A percentile compares a stretch with the other conserved stretches of the same genome.
phyloP scores from a whole-genome alignment of 2,888 invertebrate genomes.

The Netelia melanura region DNA sequence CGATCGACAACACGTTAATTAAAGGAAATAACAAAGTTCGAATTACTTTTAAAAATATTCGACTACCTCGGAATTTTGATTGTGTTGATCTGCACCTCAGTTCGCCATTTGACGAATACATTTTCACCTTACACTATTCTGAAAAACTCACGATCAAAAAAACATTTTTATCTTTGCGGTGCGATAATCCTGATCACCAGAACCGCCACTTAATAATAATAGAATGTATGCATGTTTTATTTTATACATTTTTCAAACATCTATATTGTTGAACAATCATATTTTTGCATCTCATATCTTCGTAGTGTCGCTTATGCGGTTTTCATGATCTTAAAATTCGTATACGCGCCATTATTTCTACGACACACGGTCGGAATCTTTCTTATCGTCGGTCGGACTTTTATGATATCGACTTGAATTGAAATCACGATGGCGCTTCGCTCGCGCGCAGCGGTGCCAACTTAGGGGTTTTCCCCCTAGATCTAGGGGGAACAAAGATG shows the following conservation, averaged over 20 bases:
- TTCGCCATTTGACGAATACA: no score
- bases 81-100: neutral
- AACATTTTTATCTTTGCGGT: no score
- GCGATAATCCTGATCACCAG: no score
- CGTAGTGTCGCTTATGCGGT: neutral
- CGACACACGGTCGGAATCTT: neutral
- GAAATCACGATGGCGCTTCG: conserved; percentile 41
- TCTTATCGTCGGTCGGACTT: no score
- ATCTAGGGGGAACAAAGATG: no score
- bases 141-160: no score
- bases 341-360: neutral
- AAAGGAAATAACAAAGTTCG: neutral
- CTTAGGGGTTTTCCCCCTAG: no score
- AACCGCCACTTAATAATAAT: no score
- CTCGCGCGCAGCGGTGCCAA: neutral
- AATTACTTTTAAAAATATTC: neutral
- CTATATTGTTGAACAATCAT: neutral
- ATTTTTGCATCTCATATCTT: no score
- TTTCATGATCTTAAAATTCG: neutral
- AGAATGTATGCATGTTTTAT: neutral
- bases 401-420: neutral
- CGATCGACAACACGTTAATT: neutral
- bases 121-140: no score
- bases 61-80: neutral
- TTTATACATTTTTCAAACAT: neutral